Conservation (phyloP, 2,888 invertebrate genomes). For the Gerris lacustris region DNA sequence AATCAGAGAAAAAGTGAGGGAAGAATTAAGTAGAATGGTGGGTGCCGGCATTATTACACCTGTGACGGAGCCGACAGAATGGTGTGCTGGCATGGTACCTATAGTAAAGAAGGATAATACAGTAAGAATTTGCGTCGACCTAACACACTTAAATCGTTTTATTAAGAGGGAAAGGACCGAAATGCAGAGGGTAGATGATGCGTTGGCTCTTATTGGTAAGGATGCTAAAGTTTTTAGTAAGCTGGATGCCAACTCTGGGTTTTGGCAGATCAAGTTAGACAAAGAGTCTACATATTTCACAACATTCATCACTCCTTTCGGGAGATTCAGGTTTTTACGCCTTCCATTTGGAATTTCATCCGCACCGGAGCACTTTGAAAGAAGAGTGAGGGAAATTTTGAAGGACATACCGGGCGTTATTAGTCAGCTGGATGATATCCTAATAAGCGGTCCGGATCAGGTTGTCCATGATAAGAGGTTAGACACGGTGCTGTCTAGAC, state of each 20-base stretch:
- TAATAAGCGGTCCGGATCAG: neutral
- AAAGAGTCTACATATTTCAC: conserved; percentile 13
- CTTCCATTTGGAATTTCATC: conserved; percentile 13
- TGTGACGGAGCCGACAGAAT: conserved; percentile 9
- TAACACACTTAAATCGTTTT: conserved; percentile 7
- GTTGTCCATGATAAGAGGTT: conserved; percentile 7
- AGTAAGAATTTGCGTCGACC: conserved; percentile 15
- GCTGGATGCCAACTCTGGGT: conserved; percentile 10
- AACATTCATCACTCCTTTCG: conserved; percentile 18
- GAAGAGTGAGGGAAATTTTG: conserved; percentile 6
- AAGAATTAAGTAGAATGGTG: conserved; percentile 6
- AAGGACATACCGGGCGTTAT: neutral
- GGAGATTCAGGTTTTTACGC: conserved; percentile 15
- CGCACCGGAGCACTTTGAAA: conserved; percentile 13
- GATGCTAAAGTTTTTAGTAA: conserved; percentile 11
- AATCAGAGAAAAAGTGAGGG: neutral
- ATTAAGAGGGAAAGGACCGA: conserved; percentile 11
- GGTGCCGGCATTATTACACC: conserved; percentile 4
- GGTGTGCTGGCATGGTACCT: conserved; percentile 15
- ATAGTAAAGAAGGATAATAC: conserved; percentile 8
- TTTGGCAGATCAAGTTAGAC: conserved; percentile 16
- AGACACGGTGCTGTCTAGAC: conserved; percentile 5
- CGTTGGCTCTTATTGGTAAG: conserved; percentile 14
- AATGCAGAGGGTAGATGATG: conserved; percentile 10
- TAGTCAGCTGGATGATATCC: neutral